phyloP scores from a whole-genome alignment of 2,113 vertebrate genomes.

The Aptenodytes forsteri region DNA sequence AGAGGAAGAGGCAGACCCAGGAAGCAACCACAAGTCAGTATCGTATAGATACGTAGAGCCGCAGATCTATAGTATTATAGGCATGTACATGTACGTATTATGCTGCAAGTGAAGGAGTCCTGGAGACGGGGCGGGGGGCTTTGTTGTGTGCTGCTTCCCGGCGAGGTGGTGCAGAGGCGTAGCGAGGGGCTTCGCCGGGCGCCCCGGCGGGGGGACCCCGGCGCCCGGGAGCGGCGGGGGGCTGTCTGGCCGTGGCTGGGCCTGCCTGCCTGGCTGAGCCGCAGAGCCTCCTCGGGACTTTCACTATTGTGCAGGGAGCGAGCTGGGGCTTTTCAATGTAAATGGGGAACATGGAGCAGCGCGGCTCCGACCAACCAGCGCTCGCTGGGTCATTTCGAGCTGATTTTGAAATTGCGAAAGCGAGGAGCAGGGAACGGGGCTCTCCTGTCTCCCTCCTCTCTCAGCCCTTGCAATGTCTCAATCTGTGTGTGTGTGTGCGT shows the following conservation, averaged over 20 bases:
- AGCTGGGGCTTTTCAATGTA: slow-evolving; percentile 43
- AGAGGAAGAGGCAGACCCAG: slow-evolving; percentile 93
- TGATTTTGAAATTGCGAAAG: slow-evolving; percentile 49
- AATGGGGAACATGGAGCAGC: slow-evolving; percentile 37
- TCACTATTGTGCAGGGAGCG: slow-evolving; percentile 33
- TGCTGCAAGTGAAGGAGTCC: background rate
- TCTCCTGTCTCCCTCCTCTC: slow-evolving; percentile 2
- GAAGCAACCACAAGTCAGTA: slow-evolving; percentile 93
- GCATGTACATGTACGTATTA: slow-evolving; percentile 27
- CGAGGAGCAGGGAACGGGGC: background rate
- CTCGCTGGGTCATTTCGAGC: slow-evolving; percentile 31
- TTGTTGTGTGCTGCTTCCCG: background rate
- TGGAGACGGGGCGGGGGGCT: background rate
- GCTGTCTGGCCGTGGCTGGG: background rate
- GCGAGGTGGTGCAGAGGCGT: background rate
- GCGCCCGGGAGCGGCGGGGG: background rate
- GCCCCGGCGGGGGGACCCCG: background rate
- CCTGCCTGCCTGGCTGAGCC: background rate
- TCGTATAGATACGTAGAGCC: slow-evolving; percentile 36
- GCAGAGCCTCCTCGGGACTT: background rate
- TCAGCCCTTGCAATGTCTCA: background rate
- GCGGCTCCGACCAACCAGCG: slow-evolving; percentile 31
- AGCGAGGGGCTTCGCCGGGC: background rate
- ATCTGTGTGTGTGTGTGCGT: background rate
- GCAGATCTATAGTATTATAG: slow-evolving; percentile 45